Evolutionary conservation across 2,797 vertebrate genomes (phyloP).

Genomic region (Pterois miles): DNA sequence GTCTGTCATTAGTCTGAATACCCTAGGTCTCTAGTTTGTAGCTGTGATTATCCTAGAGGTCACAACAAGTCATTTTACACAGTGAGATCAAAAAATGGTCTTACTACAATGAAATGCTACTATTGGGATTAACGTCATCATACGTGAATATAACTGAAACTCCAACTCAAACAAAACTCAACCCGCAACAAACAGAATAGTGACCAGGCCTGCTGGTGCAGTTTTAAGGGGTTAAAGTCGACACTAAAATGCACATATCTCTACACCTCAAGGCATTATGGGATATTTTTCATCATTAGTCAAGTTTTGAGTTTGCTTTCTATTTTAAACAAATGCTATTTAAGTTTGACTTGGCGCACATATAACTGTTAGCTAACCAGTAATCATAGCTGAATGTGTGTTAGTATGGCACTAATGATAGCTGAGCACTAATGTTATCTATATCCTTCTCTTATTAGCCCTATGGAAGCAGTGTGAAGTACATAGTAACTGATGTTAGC

Average conservation of each 20-base stretch:
- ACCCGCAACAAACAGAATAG: too few relatives aligned
- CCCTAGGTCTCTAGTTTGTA: too few relatives aligned
- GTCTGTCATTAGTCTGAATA: too few relatives aligned
- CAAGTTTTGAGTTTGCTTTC: slow-evolving; percentile 4
- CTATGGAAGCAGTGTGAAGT: slow-evolving; percentile 28
- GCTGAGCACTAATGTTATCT: slow-evolving; percentile 23
- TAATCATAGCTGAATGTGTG: slow-evolving; percentile 31
- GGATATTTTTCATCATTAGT: background rate
- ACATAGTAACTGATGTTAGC: background rate
- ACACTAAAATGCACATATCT: background rate
- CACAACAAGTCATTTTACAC: too few relatives aligned
- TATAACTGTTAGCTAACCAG: background rate
- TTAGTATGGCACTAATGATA: slow-evolving; percentile 12
- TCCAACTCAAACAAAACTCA: too few relatives aligned
- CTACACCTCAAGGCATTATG: background rate
- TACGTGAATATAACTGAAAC: too few relatives aligned
- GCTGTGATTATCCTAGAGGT: too few relatives aligned
- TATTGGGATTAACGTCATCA: too few relatives aligned
- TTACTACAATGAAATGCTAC: too few relatives aligned
- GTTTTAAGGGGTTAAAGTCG: too few relatives aligned
- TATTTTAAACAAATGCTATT: background rate
- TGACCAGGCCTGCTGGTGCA: too few relatives aligned
- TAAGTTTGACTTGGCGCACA: background rate
- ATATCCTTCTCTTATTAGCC: slow-evolving; percentile 21
- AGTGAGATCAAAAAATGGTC: too few relatives aligned